Base-by-base conservation (phyloP, 2,113 vertebrate genomes). In the Gallinago media region DNA sequence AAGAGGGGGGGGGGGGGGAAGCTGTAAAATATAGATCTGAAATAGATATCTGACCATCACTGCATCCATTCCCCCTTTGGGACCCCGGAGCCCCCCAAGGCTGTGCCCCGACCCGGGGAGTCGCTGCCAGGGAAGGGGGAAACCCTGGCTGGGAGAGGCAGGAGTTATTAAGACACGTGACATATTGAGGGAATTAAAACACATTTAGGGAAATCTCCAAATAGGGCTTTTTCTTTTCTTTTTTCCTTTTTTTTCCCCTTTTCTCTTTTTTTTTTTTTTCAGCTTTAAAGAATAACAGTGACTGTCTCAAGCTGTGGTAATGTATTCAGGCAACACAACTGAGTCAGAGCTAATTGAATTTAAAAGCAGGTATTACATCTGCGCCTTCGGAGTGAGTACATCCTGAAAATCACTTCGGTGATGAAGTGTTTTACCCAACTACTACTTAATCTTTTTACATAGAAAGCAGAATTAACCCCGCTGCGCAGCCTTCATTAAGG, bases 301-400 rank as follows among this genome's bases (percentile, higher is more conserved):
- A 19, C 96, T 89, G 94, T 97, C 96, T 98, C 97, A 86, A 96
- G 96, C 97, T 97, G 97, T 32, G 97, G 97, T 97, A 98, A 98
- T 97, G 96, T 91, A 97, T 97, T 97, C 98, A 88, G 96, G 97
- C 94, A 97, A 85, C 97, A 95, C 91, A 93, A 95, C 88, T 50
- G 95, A 98, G 97, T 97, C 96, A 92, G 97, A 94, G 97, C 97
- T 98, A 98, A 98, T 98, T 98, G 98, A 98, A 98, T 98, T 97
- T 98, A 98, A 98, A 98, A 97, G 97, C 98, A 98, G 98, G 98
- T 97, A 95, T 97, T 97, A 97, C 97, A 97, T 96, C 96, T 96
- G 97, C 85, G 96, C 97, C 95, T 94, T 97, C 55, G 5, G 96
- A 98, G 96, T 11, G 81, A 87, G 85, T 15, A 88, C 90, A 66